Evolutionary conservation across 2,888 invertebrate species (phyloP).

Genomic region (Cyrtodaria siliqua): DNA sequence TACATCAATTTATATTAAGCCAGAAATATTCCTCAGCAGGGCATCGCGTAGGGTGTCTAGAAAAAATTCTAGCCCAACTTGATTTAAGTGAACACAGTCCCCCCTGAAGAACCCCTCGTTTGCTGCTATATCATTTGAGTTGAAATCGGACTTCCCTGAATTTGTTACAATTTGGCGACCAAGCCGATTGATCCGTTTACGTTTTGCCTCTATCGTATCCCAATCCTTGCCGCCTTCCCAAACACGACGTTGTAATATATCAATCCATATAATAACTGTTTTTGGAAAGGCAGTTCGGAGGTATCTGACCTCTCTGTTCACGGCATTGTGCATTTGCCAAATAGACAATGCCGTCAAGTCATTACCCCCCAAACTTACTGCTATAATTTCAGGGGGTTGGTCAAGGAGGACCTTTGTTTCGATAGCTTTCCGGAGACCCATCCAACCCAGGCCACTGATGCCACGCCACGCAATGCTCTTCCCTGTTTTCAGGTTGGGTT

Average conservation of each 20-base stretch:
- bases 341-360: not conserved
- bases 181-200: constrained; percentile 12
- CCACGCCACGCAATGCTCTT: not conserved
- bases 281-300: not conserved
- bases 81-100: constrained; percentile 30
- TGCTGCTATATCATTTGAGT: constrained; percentile 5
- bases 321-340: not conserved
- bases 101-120: constrained; percentile 10
- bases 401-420: constrained; percentile 6
- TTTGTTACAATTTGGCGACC: not conserved
- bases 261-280: constrained; percentile 4
- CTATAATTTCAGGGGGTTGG: not conserved
- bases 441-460: not conserved
- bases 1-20: not conserved
- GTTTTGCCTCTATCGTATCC: not conserved
- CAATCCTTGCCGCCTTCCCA: not conserved
- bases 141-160: not conserved
- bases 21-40: not conserved
- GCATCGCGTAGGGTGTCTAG: constrained; percentile 14
- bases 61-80: constrained; percentile 24
- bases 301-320: constrained; percentile 7
- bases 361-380: constrained; percentile 15
- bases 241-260: not conserved
- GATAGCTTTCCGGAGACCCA: not conserved
- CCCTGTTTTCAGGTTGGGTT: not conserved